phyloP scores from a whole-genome alignment of 2,888 invertebrate species.

The Parnassius smintheus region DNA sequence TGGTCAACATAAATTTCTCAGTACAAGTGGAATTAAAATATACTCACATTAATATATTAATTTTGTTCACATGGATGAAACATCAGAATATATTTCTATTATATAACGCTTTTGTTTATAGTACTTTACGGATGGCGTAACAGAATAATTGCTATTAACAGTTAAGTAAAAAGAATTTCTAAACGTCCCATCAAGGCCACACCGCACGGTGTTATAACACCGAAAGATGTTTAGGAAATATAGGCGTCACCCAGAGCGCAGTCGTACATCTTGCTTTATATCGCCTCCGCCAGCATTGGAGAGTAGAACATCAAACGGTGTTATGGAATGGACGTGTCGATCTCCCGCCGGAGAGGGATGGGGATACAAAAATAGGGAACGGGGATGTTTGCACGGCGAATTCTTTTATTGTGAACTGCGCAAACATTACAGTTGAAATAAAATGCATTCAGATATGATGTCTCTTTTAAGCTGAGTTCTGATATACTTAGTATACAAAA shows the following conservation, averaged over 20 bases:
- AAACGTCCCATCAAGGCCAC: constrained; percentile 66
- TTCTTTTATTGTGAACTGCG: constrained; percentile 73
- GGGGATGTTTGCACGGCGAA: constrained; percentile 65
- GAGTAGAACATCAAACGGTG: constrained; percentile 80
- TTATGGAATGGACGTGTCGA: constrained; percentile 78
- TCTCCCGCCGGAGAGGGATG: constrained; percentile 58
- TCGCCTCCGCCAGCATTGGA: constrained; percentile 77
- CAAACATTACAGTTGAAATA: constrained; percentile 54
- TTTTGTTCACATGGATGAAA: no score
- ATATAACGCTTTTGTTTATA: no score
- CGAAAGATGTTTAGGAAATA: constrained; percentile 80
- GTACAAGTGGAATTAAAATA: no score
- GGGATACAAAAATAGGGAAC: constrained; percentile 53
- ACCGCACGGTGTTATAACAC: constrained; percentile 65
- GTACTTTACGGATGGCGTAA: no score
- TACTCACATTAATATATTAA: no score
- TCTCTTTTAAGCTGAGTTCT: no score
- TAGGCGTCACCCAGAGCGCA: constrained; percentile 80
- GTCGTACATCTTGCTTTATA: constrained; percentile 78
- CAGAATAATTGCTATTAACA: neutral
- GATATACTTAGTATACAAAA: no score
- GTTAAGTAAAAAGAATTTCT: constrained; percentile 30
- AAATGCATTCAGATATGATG: no score
- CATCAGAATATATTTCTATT: no score
- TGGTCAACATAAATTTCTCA: no score